Base-by-base conservation (phyloP, 2,888 invertebrate species). In the Odontocerum albicorne region DNA sequence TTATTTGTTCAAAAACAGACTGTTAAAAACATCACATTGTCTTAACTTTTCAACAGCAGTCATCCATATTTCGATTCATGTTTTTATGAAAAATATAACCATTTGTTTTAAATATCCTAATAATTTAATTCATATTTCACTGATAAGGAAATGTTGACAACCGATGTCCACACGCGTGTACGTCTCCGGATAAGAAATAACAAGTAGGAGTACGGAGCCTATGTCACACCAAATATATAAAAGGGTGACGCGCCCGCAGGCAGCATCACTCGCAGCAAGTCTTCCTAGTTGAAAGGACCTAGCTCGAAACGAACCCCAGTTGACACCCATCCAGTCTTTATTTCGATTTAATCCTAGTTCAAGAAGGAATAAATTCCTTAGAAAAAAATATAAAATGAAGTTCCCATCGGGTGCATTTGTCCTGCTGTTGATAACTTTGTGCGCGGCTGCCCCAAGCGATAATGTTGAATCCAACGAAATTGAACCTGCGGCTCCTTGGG, bases 371-470 rank as follows among this genome's bases (percentile, higher is more conserved):
- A 4, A 35, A 12, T 35, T 27, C 10, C 6, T 27, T 27, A 27
- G 27, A 10, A 27, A 10, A 27, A 27, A 6, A 8, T 4, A 4
- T n/a, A 42, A 42, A 32, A 50, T 50, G 50, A 38, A 42, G 19
- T 32, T 50, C 50, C 13, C 32, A 33, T 50, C 50, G 42, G 50
- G 50, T 31, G 46, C 35, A 12, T 31, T 67, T 60, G 64, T 68
- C 54, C 49, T 70, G 42, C 62, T 67, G 59, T 62, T 71, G 58
- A 51, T 73, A 35, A 65, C 66, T 22, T 69, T 66, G 20, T 32
- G 42, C 1, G 62, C 64, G 27, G 66, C 72, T 15, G 68, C 71
- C 19, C 73, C 73, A 31, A 58, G 63, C 40, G 57, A 62, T 27
- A 55, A 40, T 51, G 56, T 64, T 10, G 61, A 64, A 32, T 57